Conservation (phyloP, 2,797 vertebrate species). For the Clarias platycephalus region DNA sequence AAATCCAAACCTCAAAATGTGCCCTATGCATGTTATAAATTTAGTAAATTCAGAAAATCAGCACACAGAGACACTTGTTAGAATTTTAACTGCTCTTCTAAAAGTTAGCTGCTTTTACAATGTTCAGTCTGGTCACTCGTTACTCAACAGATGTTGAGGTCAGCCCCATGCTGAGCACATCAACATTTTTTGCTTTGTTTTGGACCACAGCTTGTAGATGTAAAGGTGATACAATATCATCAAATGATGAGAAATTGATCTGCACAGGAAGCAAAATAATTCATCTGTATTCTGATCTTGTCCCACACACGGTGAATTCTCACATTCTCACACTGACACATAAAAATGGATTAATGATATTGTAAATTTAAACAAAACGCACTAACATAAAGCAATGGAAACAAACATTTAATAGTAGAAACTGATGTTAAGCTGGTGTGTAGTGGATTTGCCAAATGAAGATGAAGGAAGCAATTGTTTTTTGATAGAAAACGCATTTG, state of each 20-base stretch:
- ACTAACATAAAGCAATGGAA: neutral
- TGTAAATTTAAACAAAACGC: neutral
- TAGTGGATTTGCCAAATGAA: neutral
- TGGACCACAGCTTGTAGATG: neutral
- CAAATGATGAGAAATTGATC: constrained; percentile 26
- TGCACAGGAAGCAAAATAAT: constrained; percentile 11
- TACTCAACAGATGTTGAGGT: neutral
- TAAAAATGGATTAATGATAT: neutral
- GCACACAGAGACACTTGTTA: neutral
- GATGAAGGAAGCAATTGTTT: neutral
- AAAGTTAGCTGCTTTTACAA: neutral
- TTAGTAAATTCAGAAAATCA: neutral
- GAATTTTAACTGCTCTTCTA: neutral
- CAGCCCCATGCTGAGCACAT: neutral
- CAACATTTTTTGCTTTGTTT: neutral
- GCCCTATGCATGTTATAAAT: neutral
- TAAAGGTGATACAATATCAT: constrained; percentile 20
- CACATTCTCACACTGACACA: neutral
- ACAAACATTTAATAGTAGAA: neutral
- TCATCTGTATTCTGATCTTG: constrained; percentile 2
- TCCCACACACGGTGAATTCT: neutral
- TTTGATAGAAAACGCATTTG: constrained; percentile 2
- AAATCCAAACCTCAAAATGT: no score
- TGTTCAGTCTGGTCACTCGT: neutral
- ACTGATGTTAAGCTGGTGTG: neutral